phyloP scores from a whole-genome alignment of 35 echinoderm and acorn worm species.

The Apostichopus parvimensis region DNA sequence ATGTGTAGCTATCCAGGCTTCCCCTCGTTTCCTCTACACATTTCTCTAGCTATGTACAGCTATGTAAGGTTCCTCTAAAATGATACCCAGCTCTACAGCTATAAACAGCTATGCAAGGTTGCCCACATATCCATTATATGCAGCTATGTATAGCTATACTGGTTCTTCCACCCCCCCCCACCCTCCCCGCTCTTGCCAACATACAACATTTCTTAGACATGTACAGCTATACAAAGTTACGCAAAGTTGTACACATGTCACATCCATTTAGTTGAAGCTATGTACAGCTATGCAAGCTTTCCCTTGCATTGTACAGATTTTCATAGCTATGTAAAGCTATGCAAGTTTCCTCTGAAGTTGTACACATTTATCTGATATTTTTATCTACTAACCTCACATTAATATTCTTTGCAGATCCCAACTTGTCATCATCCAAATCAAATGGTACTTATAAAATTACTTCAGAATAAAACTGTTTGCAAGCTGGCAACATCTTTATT shows the following conservation, averaged over 20 bases:
- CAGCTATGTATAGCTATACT: too few relatives aligned
- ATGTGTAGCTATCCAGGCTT: too few relatives aligned
- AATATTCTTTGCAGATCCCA: slow-evolving; percentile 43
- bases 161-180: too few relatives aligned
- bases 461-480: neutral
- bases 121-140: too few relatives aligned
- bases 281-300: neutral
- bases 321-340: neutral
- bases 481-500: neutral
- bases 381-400: neutral
- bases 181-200: too few relatives aligned
- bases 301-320: neutral
- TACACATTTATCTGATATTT: neutral
- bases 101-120: too few relatives aligned
- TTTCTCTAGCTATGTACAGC: too few relatives aligned
- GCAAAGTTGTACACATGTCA: too few relatives aligned
- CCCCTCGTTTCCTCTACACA: too few relatives aligned
- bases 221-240: neutral
- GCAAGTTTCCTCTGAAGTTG: neutral
- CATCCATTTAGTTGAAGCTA: neutral
- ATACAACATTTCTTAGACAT: neutral
- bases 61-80: too few relatives aligned
- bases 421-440: slow-evolving; percentile 41
- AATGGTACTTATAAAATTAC: slow-evolving; percentile 27
- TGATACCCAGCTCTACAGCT: neutral